Evolutionary conservation across 2,888 invertebrate genomes (phyloP).

Genomic region (Ormyrus labotus): DNA sequence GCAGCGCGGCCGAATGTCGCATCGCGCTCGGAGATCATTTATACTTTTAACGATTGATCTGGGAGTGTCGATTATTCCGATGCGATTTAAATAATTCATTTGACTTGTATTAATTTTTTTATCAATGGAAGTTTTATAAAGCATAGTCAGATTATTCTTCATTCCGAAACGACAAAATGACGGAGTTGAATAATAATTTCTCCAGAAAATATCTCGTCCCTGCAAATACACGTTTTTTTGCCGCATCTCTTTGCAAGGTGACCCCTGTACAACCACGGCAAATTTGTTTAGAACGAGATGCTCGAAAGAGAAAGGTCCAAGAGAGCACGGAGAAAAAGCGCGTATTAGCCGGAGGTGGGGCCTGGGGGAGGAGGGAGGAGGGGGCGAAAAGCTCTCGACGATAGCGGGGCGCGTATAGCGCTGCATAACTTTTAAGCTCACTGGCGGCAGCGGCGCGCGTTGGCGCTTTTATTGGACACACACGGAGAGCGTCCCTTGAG

Average conservation of each 20-base stretch:
- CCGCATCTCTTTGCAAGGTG: too few relatives aligned
- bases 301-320: background rate
- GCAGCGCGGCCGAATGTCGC: slow-evolving; percentile 4
- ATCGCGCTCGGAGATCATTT: background rate
- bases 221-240: too few relatives aligned
- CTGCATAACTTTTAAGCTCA: slow-evolving; percentile 62
- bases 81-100: too few relatives aligned
- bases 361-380: too few relatives aligned
- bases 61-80: too few relatives aligned
- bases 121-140: too few relatives aligned
- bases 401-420: slow-evolving; percentile 37
- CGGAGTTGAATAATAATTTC: too few relatives aligned
- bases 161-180: too few relatives aligned
- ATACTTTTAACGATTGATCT: background rate
- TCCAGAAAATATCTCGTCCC: too few relatives aligned
- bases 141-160: too few relatives aligned
- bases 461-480: slow-evolving; percentile 62
- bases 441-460: slow-evolving; percentile 53
- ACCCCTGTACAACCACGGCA: background rate
- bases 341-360: slow-evolving; percentile 16
- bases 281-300: slow-evolving; percentile 29
- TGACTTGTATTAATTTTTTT: too few relatives aligned
- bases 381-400: slow-evolving; percentile 53
- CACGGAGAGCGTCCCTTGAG: slow-evolving; percentile 57
- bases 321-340: slow-evolving; percentile 4